A percentile compares a stretch with the other conserved stretches of the same genome.
phyloP scores from a whole-genome alignment of 2,113 vertebrate genomes.

The Brevimyrus niger region DNA sequence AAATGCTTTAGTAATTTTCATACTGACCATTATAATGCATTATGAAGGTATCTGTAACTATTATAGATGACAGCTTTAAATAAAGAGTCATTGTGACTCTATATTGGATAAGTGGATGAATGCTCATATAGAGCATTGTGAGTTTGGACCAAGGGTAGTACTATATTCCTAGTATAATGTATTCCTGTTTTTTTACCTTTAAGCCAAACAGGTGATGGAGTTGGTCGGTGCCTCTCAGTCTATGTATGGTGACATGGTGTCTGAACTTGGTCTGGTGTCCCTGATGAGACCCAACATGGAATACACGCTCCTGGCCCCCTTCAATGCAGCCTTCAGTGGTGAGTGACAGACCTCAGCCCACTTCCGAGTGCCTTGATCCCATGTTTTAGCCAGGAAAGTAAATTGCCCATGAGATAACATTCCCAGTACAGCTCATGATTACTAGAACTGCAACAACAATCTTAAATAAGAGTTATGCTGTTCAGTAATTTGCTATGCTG shows the following conservation, averaged over 20 bases:
- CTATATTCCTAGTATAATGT: neutral
- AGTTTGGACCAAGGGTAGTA: neutral
- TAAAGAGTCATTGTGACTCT: neutral
- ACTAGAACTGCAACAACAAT: neutral
- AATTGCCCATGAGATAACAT: neutral
- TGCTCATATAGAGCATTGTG: neutral
- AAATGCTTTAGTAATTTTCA: too few species aligned
- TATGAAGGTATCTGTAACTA: neutral
- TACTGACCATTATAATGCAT: too few species aligned
- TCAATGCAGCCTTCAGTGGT: conserved; percentile 83
- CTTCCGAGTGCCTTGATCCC: neutral
- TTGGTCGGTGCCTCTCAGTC: conserved; percentile 74
- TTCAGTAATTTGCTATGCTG: neutral
- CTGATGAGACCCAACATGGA: conserved; percentile 66
- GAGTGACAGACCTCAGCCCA: conserved; percentile 29
- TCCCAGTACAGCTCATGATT: neutral
- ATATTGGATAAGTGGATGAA: neutral
- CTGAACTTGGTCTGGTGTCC: conserved; percentile 73
- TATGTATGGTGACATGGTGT: conserved; percentile 78
- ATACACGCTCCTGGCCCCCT: conserved; percentile 83
- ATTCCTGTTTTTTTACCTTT: conserved; percentile 31
- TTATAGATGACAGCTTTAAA: neutral
- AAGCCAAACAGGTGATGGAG: conserved; percentile 91
- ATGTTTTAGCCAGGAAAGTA: neutral
- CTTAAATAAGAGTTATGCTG: neutral